Evolutionary conservation across 2,797 vertebrate genomes (phyloP), one percentile per base, ranked within the genome.

Genomic region (Molossus molossus): DNA sequence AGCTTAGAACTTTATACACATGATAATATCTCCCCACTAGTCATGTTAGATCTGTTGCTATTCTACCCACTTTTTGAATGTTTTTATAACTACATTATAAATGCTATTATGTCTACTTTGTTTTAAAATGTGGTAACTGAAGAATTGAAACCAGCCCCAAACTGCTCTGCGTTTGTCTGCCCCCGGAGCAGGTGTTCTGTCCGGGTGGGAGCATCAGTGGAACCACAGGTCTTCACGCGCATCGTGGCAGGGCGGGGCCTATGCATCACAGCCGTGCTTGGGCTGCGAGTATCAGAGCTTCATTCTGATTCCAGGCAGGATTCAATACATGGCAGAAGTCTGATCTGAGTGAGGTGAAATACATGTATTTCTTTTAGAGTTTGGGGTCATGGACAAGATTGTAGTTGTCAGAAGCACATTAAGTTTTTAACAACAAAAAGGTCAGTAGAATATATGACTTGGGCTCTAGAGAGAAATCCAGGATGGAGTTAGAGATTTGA

Each of bases 171-270:
- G 53, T 87, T n/a, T 62, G 13, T 69, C 48, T 64, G 18, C 58
- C 27, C 14, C 14, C 9, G 20, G 65, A 87, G 48, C 23, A 67
- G 27, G 1, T 11, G 40, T 29, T 9, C 10, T 13, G 0, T 45
- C 3, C 57, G 58, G 7, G 17, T 23, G 50, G 64, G 83, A 79
- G 40, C 18, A 89, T 18, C 1, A 21, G 29, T 14, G 13, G 11
- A 2, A 2, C 69, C 33, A 33, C 9, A 17, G 20, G 12, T 23
- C 85, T 3, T 64, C 0, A 8, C 20, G 8, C 50, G 11, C 4
- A 50, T 2, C 33, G n/a, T 0, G 37, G 21, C 5, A 10, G 23
- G 10, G 7, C 40, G 6, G 9, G 37, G 3, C 12, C 40, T 0
- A 1, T 6, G 4, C 9, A 57, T 48, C 65, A 29, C 0, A 33